Conservation (phyloP, 2,797 vertebrate species). For the Perodicticus potto region DNA sequence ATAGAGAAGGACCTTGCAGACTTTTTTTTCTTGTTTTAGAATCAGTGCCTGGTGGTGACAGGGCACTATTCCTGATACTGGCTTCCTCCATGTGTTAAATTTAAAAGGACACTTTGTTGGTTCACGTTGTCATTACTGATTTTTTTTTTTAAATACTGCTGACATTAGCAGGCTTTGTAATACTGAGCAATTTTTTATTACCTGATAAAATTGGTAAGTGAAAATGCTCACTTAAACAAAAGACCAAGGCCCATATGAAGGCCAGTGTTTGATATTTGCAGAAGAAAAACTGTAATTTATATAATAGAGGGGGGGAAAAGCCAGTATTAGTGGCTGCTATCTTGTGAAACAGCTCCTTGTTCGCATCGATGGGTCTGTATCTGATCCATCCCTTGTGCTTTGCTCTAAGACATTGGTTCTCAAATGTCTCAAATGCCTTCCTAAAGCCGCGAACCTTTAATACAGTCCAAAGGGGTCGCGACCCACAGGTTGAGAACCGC, state of each 20-base stretch:
- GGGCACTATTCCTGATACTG: neutral
- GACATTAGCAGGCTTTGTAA: neutral
- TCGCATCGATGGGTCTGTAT: neutral
- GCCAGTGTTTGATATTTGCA: neutral
- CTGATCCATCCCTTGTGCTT: neutral
- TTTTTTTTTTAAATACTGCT: neutral
- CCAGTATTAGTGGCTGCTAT: accelerated
- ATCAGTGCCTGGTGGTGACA: neutral
- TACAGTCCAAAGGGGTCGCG: too few species aligned
- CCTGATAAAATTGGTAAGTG: neutral
- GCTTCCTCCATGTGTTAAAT: neutral
- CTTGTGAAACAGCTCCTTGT: neutral
- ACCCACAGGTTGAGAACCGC: too few species aligned
- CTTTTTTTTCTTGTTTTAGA: neutral
- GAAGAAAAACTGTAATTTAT: neutral
- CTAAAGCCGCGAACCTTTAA: too few species aligned
- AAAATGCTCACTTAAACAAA: neutral
- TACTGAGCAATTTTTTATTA: neutral
- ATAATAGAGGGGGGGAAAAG: neutral
- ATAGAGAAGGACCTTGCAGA: neutral
- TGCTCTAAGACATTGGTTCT: neutral
- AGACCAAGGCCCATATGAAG: neutral
- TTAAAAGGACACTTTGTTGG: neutral
- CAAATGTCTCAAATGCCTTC: too few species aligned
- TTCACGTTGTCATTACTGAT: neutral